Percentiles rank a stretch among this genome's conserved stretches.
phyloP scores from a whole-genome alignment of 2,888 invertebrate species.

The Plagodis pulveraria region DNA sequence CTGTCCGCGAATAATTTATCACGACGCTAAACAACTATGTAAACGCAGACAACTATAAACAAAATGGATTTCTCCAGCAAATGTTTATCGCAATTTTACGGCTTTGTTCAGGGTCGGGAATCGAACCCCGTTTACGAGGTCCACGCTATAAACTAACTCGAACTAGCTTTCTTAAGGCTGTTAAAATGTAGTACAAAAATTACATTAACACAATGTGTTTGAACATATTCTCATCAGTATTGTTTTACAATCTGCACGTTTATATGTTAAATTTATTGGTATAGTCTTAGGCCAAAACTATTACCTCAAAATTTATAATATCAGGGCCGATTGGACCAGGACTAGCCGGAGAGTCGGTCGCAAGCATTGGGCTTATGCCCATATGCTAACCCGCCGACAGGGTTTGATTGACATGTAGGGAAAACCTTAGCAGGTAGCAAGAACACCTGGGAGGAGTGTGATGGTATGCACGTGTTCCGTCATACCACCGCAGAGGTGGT shows the following conservation, averaged over 20 bases:
- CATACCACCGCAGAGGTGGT: too few relatives aligned
- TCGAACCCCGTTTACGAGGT: conserved; percentile 69
- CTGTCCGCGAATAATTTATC: conserved; percentile 30
- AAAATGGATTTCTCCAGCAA: conserved; percentile 56
- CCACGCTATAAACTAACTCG: conserved; percentile 60
- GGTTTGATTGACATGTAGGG: too few relatives aligned
- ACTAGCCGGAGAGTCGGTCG: too few relatives aligned
- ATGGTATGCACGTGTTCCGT: too few relatives aligned
- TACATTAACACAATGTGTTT: conserved; percentile 47
- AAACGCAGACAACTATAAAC: conserved; percentile 52
- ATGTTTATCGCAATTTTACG: conserved; percentile 66
- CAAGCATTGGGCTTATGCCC: too few relatives aligned
- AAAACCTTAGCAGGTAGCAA: too few relatives aligned
- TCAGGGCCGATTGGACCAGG: not conserved
- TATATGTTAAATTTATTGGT: not conserved
- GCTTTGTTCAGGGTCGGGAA: conserved; percentile 61
- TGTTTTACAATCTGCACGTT: conserved; percentile 18
- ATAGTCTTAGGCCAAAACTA: too few relatives aligned
- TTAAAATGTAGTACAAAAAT: conserved; percentile 61
- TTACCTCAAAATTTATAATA: too few relatives aligned
- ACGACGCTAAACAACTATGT: conserved; percentile 43
- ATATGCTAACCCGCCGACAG: too few relatives aligned
- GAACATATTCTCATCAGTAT: conserved; percentile 30
- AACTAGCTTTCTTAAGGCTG: conserved; percentile 57
- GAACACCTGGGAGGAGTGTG: too few relatives aligned